Base-by-base conservation (phyloP, 2,888 invertebrate genomes). In the Oscheius sp. region DNA sequence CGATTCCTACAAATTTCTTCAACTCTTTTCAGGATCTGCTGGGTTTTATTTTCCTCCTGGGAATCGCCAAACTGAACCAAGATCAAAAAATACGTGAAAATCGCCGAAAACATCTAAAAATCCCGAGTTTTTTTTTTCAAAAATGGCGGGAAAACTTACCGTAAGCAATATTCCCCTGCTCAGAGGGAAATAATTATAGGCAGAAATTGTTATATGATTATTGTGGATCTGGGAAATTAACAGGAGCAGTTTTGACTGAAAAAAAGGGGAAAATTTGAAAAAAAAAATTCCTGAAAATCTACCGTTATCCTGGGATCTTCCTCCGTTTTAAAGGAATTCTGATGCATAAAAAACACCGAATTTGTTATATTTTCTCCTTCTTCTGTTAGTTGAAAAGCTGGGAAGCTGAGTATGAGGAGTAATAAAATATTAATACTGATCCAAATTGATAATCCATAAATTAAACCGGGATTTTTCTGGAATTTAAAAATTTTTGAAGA, bases 141-240 rank as follows among this genome's bases (percentile, higher is more conserved):
- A 35, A 55, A 69, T 9, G 2, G 23, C 5, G 23, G 25, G 25
- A 13, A 6, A 13, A 58, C 59, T 41, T 75, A 81, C 81, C 46
- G 72, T 76, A 16, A 81, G 75, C 18, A 81, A 63, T 56, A 81
- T 81, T 27, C 73, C 74, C 43, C 81, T 66, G 35, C 76, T 74
- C 77, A 81, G 76, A 53, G 73, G 73, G 69, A 81, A 81, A 64
- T 76, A 81, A 73, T 81, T 77, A 71, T 77, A 73, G 56, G 81
- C 81, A 5, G 81, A 76, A 12, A 80, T 72, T 7, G 76, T 74
- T 16, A 78, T 74, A 59, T 76, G 76, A 6, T 77, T 76, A 41
- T 13, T n/a, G 13, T 53, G 45, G 9, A 64, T 46, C 21, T 64
- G 64, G 16, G 64, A 21, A 13, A 64, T 29, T 12, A 64, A 29